Base-by-base conservation (phyloP, 2,797 vertebrate genomes). In the Dipus sagitta region DNA sequence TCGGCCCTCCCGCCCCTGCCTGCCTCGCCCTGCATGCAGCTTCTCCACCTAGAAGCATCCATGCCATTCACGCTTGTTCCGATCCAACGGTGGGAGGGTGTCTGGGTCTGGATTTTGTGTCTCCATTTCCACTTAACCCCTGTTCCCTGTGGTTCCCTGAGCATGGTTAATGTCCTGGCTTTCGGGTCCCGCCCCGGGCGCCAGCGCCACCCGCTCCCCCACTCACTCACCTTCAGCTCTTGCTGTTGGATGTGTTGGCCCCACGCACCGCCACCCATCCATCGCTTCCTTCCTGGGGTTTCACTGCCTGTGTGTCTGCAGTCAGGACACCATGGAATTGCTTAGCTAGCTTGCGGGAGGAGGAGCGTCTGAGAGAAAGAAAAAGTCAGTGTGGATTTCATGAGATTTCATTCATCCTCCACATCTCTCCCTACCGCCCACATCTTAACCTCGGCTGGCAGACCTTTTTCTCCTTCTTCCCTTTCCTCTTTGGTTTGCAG, bases 21-120 rank as follows among this genome's bases (percentile, higher is more conserved):
- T 99, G 99, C 99, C 99, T 98, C 79, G 98, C 98, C 98, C 97
- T 99, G 99, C 99, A 99, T 99, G 99, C 98, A 98, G 98, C 98
- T 99, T 98, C 98, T 98, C 98, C 96, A 95, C 97, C 97, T 97
- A 91, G 92, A 96, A 96, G 91, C 93, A 93, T 62, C 92, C 68
- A 47, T n/a, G 88, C 96, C 94, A 90, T 96, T 96, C 98, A 98
- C 92, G 98, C 98, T 98, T 98, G 98, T 98, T 98, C 98, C 97
- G 97, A 95, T 92, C 96, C 96, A 96, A 91, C 97, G 96, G 97
- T 38, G 65, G 87, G 97, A 97, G 67, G 88, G 80, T 17, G 89
- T 97, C 97, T 71, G 93, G 83, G 21, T 89, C 77, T 75, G 88
- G 77, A 38, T 54, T 82, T 74, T 24, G 75, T 86, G 96, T 98